A percentile compares a stretch with the other conserved stretches of the same genome.
These are phyloP conservation scores for Campylomormyrus numenius DNA, from an alignment of 2,113 vertebrate genomes.

Conservation along the genomic window DNA sequence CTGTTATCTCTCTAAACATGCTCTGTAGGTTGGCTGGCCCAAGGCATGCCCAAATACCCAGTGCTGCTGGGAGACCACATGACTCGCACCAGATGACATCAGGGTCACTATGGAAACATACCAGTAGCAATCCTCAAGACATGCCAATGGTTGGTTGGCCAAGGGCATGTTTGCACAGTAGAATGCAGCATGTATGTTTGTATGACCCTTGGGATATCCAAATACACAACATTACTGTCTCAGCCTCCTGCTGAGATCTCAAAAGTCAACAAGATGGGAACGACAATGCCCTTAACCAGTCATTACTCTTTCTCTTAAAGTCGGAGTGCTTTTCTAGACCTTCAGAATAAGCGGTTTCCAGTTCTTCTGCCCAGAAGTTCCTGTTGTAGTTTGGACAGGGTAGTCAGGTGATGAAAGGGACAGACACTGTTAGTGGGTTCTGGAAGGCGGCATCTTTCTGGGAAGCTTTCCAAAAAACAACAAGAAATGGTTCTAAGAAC, in stretches of 20 bases:
- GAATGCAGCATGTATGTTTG: background rate
- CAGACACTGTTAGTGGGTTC: background rate
- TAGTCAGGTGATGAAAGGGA: background rate
- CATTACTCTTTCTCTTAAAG: background rate
- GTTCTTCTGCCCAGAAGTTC: background rate
- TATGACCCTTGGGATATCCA: background rate
- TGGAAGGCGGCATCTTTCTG: background rate
- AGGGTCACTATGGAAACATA: background rate
- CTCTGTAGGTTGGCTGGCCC: conserved; percentile 78
- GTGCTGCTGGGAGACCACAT: background rate
- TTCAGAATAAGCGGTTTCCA: background rate
- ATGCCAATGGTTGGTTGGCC: conserved; percentile 47
- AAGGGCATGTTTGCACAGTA: conserved; percentile 24
- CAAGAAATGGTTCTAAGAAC: background rate
- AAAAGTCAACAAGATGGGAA: background rate
- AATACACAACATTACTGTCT: background rate
- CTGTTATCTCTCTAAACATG: conserved; percentile 29
- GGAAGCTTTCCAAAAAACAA: background rate
- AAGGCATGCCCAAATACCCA: conserved; percentile 42
- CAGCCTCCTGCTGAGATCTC: background rate
- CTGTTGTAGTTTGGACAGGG: background rate
- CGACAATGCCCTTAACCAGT: background rate
- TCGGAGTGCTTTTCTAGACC: background rate
- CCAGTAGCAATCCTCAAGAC: background rate
- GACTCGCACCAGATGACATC: background rate